phyloP scores from a whole-genome alignment of 2,113 vertebrate species.

The Chrysochloris asiatica region DNA sequence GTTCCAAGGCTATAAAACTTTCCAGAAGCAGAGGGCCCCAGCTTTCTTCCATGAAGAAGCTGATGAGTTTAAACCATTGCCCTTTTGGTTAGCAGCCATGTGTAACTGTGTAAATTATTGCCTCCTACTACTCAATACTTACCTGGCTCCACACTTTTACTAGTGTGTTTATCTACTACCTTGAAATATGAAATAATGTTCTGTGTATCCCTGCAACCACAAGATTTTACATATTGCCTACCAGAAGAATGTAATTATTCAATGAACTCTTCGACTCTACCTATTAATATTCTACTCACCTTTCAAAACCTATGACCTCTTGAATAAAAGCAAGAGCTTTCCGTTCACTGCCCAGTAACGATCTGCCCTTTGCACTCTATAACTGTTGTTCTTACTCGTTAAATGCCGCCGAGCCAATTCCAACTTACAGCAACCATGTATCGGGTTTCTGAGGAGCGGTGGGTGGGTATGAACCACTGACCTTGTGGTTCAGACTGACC shows the following conservation, averaged over 20 bases:
- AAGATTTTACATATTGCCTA: constrained; percentile 30
- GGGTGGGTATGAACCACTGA: no score
- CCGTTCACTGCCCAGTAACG: background rate
- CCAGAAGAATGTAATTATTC: constrained; percentile 19
- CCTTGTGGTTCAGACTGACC: no score
- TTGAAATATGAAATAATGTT: constrained; percentile 34
- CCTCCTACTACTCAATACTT: background rate
- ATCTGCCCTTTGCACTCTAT: background rate
- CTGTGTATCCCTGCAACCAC: background rate
- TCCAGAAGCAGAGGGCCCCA: background rate
- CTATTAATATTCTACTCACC: constrained; percentile 21
- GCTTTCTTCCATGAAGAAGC: background rate
- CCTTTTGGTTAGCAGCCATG: no score
- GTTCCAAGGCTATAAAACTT: background rate
- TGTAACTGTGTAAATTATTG: no score
- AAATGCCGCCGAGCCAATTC: no score
- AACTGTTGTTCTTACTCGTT: no score
- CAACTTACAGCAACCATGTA: no score
- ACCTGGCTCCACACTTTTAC: background rate
- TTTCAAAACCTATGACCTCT: constrained; percentile 21
- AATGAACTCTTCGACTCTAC: constrained; percentile 2
- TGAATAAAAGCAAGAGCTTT: background rate
- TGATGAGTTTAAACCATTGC: background rate
- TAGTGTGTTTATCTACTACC: background rate
- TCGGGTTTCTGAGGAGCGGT: no score